phyloP scores from a whole-genome alignment of 53 echinoderm and acorn worm species.

The Echinarachnius parma region DNA sequence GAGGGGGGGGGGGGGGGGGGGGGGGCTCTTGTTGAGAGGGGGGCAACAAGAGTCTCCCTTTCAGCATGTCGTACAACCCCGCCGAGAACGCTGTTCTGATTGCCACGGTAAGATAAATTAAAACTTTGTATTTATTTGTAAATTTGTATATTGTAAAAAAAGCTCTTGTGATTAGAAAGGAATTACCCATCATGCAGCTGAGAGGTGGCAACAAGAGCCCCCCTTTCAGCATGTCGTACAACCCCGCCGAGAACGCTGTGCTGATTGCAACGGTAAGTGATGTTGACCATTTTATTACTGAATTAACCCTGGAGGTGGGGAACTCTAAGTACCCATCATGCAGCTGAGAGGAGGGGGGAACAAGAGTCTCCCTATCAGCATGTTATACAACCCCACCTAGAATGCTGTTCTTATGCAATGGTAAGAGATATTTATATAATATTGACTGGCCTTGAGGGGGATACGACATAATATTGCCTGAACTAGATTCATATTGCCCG shows the following conservation, averaged over 20 bases:
- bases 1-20: too few relatives aligned
- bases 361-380: slow-evolving; percentile 77
- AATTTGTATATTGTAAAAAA: too few relatives aligned
- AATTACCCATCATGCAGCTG: slow-evolving; percentile 94
- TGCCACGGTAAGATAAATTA: slow-evolving; percentile 95
- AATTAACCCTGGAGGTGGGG: too few relatives aligned
- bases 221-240: slow-evolving; percentile 83
- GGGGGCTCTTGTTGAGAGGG: too few relatives aligned
- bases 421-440: too few relatives aligned
- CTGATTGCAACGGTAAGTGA: slow-evolving; percentile 77
- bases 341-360: slow-evolving; percentile 70
- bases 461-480: too few relatives aligned
- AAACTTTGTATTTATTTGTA: too few relatives aligned
- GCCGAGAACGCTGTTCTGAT: slow-evolving; percentile 95
- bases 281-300: too few relatives aligned
- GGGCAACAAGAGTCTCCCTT: slow-evolving; percentile 81
- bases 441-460: too few relatives aligned
- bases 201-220: slow-evolving; percentile 81
- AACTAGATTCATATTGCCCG: too few relatives aligned
- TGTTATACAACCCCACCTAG: slow-evolving; percentile 90
- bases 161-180: too few relatives aligned
- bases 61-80: slow-evolving; percentile 93
- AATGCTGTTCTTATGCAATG: slow-evolving; percentile 79
- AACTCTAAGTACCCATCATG: slow-evolving; percentile 83
- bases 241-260: slow-evolving; percentile 89